These are phyloP conservation scores for Drosophila pallidifrons DNA, from an alignment of 1,140 invertebrate genomes.

Conservation along the genomic window DNA sequence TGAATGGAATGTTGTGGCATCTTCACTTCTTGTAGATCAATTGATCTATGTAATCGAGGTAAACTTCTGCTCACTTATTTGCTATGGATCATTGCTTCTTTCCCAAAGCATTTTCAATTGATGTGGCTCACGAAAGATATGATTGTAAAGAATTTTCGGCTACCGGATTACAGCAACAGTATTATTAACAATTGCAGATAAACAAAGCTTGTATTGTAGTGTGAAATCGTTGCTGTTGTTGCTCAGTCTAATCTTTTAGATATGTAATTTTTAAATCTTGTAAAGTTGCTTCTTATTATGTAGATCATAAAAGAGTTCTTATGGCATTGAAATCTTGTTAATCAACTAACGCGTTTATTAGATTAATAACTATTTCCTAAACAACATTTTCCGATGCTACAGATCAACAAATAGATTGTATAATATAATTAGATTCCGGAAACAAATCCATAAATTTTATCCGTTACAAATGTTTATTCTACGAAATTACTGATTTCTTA, in stretches of 20 bases:
- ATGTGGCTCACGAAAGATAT: neutral
- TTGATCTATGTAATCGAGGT: neutral
- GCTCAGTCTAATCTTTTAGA: neutral
- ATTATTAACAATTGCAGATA: neutral
- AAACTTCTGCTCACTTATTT: neutral
- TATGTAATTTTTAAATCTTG: no score
- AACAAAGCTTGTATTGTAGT: no score
- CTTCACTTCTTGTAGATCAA: conserved; percentile 6
- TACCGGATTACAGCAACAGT: neutral
- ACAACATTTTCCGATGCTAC: no score
- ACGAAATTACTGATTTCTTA: no score
- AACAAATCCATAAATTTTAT: no score
- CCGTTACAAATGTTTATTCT: no score
- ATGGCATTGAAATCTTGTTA: neutral
- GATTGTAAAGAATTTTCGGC: neutral
- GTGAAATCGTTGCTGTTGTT: neutral
- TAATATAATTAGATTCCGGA: no score
- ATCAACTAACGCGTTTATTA: no score
- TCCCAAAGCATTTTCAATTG: neutral
- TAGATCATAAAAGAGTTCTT: neutral
- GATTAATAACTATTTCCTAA: no score
- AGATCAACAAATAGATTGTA: no score
- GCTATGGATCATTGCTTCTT: neutral
- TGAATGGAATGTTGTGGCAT: conserved; percentile 1
- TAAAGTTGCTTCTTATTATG: no score